phyloP scores from a whole-genome alignment of 2,888 invertebrate species.

The Eupsilia transversa region DNA sequence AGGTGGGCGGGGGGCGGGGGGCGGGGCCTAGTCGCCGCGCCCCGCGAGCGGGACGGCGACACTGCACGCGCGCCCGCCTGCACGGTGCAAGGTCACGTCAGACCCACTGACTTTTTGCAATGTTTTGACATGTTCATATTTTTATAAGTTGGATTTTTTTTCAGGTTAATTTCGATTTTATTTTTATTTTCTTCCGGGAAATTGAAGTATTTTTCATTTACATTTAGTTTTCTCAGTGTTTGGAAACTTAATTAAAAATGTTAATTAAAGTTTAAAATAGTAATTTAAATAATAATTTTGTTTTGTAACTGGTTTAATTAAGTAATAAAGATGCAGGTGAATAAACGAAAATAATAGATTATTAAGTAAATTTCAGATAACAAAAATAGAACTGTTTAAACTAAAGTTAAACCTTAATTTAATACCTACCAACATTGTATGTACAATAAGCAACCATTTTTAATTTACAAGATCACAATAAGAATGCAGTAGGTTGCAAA shows the following conservation, averaged over 20 bases:
- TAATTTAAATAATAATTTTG: neutral
- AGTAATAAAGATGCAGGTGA: neutral
- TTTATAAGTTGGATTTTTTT: constrained; percentile 40
- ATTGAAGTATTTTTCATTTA: neutral
- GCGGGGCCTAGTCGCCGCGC: constrained; percentile 82
- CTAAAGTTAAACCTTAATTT: neutral
- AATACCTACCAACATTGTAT: neutral
- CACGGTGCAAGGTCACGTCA: constrained; percentile 83
- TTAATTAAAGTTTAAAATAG: neutral
- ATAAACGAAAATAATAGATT: neutral
- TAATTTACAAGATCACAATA: constrained; percentile 61
- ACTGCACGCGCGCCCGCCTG: constrained; percentile 68
- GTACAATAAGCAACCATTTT: constrained; percentile 39
- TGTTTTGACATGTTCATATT: constrained; percentile 74
- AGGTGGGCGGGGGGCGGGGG: constrained; percentile 86
- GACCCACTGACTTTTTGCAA: constrained; percentile 70
- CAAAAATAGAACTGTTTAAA: neutral
- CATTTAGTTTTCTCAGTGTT: neutral
- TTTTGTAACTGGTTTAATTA: neutral
- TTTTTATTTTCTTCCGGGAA: neutral
- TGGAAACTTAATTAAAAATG: neutral
- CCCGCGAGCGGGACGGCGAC: constrained; percentile 81
- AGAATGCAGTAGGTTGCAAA: constrained; percentile 74
- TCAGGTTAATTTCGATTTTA: constrained; percentile 5
- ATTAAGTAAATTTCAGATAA: neutral